Base-by-base conservation (phyloP, 2,888 invertebrate genomes). In the Invenusta paracnida region DNA sequence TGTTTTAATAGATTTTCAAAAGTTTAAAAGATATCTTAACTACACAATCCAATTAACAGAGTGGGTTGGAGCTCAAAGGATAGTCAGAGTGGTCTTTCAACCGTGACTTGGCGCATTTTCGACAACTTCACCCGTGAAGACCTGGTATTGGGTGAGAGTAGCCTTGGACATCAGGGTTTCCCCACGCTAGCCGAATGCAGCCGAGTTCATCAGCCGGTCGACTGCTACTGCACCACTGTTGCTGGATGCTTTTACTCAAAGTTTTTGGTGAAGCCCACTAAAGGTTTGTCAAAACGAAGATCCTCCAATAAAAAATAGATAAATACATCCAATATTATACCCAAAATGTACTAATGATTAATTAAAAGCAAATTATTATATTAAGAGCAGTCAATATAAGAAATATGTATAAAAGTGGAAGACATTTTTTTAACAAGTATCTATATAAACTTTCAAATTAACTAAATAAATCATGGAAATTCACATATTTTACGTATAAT, bases 51-150 rank as follows among this genome's bases (percentile, higher is more conserved):
- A n/a, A n/a, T 48, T 48, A 48, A 48, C 5, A 82, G 82, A 82
- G 29, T 89, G 11, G 30, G 87, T 5, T 88, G 89, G 66, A 86
- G 88, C 11, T 88, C 87, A 0, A 67, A 87, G 29, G 89, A 89
- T 85, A 84, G 85, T 5, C 88, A 89, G 86, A 89, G 89, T 85
- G 89, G 89, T 17, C 83, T 89, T 11, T 66, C 67, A 13, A 85
- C 82, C 5, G 83, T 89, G 0, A 82, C 88, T 67, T 89, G 88
- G 88, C 82, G 85, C 0, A 86, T 89, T 2, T 82, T 29, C 27
- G 82, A 82, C 82, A 82, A 82, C 82, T 82, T 82, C 28, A 82
- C 82, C 27, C 23, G 82, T 2, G 2, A 29, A 28, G n/a, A 23
- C 13, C 29, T 82, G 29, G n/a, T 82, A 11, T 29, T 29, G 29